These are phyloP conservation scores for Carcharodon carcharias DNA, from an alignment of 2,797 vertebrate genomes.

Conservation along the genomic window DNA sequence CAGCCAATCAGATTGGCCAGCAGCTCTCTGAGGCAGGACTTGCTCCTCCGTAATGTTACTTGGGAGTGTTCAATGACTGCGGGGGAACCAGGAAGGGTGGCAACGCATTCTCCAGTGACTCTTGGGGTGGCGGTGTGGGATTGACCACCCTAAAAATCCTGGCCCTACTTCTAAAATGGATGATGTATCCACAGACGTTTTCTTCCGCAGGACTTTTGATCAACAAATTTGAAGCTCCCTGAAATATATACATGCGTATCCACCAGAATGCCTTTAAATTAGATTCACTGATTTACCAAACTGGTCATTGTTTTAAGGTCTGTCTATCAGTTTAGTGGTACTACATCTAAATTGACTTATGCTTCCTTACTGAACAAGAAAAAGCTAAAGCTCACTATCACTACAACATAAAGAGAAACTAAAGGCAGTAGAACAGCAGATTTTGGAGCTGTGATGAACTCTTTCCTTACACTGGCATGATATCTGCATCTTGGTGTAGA, in stretches of 20 bases:
- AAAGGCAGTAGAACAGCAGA: too few relatives aligned
- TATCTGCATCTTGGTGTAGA: background rate
- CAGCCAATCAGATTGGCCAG: too few relatives aligned
- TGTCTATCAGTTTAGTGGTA: background rate
- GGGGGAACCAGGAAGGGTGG: too few relatives aligned
- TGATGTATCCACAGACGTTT: background rate
- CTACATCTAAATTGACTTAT: too few relatives aligned
- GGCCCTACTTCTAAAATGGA: too few relatives aligned
- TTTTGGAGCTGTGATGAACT: background rate
- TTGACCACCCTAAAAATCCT: too few relatives aligned
- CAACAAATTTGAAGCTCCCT: background rate
- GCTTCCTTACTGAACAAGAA: background rate
- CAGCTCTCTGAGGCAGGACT: too few relatives aligned
- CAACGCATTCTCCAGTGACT: too few relatives aligned
- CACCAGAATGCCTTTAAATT: background rate
- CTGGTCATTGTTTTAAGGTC: background rate
- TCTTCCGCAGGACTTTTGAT: background rate
- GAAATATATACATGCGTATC: background rate
- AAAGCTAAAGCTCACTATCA: background rate
- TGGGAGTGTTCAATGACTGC: too few relatives aligned
- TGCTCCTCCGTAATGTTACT: too few relatives aligned
- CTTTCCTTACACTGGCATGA: background rate
- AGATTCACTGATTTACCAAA: background rate
- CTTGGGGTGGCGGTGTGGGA: too few relatives aligned
- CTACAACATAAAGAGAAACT: background rate